Evolutionary conservation across 23 tunicate species (phyloP).

Genomic region (Trididemnum nubilum): DNA sequence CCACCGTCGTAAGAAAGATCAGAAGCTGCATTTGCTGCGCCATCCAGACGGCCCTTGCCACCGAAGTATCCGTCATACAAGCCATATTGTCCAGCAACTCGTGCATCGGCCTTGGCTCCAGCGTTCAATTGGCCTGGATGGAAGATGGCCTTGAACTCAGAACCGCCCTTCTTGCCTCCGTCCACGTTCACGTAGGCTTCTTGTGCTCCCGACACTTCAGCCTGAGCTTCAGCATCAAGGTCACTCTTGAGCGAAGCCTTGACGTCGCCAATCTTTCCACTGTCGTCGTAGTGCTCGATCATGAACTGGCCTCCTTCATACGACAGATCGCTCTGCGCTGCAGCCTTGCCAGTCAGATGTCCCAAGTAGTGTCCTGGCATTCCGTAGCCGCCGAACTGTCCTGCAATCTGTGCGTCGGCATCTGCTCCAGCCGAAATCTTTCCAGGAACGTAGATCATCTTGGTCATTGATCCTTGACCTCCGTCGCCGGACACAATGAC

Average conservation of each 20-base stretch:
- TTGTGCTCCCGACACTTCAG: neutral
- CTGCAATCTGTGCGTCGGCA: neutral
- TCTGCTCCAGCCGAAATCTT: neutral
- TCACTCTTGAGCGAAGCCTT: conserved; percentile 25
- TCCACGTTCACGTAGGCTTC: neutral
- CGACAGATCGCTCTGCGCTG: conserved; percentile 9
- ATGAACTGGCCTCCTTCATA: neutral
- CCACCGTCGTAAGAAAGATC: neutral
- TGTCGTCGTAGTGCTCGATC: conserved; percentile 11
- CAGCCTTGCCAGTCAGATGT: conserved; percentile 1
- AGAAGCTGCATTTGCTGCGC: neutral
- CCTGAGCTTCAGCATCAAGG: neutral
- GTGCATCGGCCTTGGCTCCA: neutral
- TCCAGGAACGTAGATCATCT: conserved; percentile 18
- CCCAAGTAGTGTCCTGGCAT: neutral
- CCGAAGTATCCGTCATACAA: neutral
- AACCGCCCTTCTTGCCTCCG: conserved; percentile 34
- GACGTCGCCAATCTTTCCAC: neutral
- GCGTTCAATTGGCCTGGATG: conserved; percentile 12
- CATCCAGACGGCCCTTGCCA: conserved; percentile 11
- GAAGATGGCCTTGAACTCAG: neutral
- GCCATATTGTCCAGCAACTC: conserved; percentile 5
- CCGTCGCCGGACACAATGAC: neutral
- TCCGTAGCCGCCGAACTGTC: conserved; percentile 16
- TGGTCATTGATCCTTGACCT: neutral